Conservation (phyloP, 2,797 vertebrate genomes). For the Morelia viridis region DNA sequence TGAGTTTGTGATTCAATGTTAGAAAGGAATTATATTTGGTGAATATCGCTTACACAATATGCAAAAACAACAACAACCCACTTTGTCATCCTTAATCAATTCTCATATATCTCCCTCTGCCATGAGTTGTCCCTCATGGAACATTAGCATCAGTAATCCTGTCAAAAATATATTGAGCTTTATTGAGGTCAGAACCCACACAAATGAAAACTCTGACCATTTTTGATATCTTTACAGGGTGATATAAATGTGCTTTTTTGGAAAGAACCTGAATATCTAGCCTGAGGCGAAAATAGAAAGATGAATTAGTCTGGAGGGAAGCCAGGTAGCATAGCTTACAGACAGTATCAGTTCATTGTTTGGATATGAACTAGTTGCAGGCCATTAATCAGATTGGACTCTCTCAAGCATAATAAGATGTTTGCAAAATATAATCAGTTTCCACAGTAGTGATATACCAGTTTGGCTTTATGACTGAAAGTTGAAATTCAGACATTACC, state of each 20-base stretch:
- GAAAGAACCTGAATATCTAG: not conserved
- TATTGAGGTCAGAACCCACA: conserved; percentile 39
- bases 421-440: not conserved
- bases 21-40: conserved; percentile 54
- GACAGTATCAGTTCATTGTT: conserved; percentile 30
- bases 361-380: conserved; percentile 20
- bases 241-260: conserved; percentile 27
- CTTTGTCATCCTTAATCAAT: conserved; percentile 57
- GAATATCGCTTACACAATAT: conserved; percentile 59
- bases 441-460: not conserved
- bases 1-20: conserved; percentile 64
- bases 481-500: conserved; percentile 29
- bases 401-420: conserved; percentile 4
- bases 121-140: conserved; percentile 41
- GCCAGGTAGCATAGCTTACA: conserved; percentile 1
- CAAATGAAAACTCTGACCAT: conserved; percentile 9
- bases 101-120: conserved; percentile 38
- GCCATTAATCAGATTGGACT: not conserved
- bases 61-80: conserved; percentile 45
- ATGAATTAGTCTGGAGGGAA: not conserved
- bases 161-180: conserved; percentile 44
- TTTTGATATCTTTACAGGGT: conserved; percentile 30
- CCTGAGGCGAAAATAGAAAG: conserved; percentile 12
- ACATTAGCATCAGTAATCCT: conserved; percentile 31
- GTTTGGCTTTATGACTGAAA: conserved; percentile 15